These are phyloP conservation scores for Aphodius sticticus DNA, from an alignment of 2,888 invertebrate genomes.

Conservation along the genomic window DNA sequence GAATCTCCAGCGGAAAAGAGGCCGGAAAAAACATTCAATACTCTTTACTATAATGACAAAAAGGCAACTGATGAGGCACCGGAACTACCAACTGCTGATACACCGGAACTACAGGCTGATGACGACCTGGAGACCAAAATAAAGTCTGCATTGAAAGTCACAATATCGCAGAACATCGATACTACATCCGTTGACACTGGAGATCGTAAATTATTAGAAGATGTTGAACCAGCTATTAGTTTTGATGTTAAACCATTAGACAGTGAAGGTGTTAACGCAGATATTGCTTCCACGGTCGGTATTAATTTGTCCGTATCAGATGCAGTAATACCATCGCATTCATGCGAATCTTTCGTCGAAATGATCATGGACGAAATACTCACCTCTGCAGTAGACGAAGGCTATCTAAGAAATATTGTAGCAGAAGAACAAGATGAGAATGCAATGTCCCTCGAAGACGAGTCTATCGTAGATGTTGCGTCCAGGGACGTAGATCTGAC, in stretches of 20 bases:
- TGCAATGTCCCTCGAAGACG: not conserved
- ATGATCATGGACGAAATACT: conserved; percentile 17
- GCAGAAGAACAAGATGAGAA: not conserved
- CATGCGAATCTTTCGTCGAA: conserved; percentile 10
- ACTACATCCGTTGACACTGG: not conserved
- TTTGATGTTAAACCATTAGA: not conserved
- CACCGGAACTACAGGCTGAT: no score
- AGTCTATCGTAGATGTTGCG: conserved; percentile 6
- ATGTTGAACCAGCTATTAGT: not conserved
- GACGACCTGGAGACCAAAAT: no score
- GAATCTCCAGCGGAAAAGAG: no score
- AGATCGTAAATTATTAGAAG: not conserved
- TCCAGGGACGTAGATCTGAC: conserved; percentile 6
- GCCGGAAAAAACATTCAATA: no score
- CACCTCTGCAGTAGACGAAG: not conserved
- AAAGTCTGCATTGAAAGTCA: not conserved
- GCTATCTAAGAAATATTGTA: not conserved
- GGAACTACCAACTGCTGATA: no score
- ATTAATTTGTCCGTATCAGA: not conserved
- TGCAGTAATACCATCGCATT: not conserved
- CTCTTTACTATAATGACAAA: no score
- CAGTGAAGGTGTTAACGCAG: not conserved
- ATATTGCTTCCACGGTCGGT: not conserved
- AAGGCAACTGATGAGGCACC: no score
- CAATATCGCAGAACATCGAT: not conserved